A percentile compares a stretch with the other conserved stretches of the same genome.
Conservation (phyloP, 2,797 vertebrate species). For the Mormyrops attenuatus region DNA sequence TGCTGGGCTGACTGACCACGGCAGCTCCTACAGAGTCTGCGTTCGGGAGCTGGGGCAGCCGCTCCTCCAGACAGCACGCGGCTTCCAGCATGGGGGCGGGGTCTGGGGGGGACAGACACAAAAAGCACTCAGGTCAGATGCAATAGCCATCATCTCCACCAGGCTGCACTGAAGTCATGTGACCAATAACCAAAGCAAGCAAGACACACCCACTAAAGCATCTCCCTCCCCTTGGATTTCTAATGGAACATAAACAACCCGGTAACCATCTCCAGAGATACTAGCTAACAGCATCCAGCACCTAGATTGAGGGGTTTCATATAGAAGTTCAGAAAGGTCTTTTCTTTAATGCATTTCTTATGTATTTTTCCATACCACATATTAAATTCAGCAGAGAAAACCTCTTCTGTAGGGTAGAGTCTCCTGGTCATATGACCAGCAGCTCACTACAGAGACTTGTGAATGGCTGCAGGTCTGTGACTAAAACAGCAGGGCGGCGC, state of each 20-base stretch:
- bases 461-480: not conserved
- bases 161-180: not conserved
- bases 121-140: not conserved
- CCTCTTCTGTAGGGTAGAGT: not conserved
- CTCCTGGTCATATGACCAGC: not conserved
- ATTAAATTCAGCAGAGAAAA: not conserved
- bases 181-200: not conserved
- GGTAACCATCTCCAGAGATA: not conserved
- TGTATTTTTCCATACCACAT: not conserved
- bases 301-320: not conserved
- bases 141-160: not conserved
- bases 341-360: not conserved
- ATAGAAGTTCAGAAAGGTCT: not conserved
- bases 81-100: constrained; percentile 10
- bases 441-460: not conserved
- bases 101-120: not conserved
- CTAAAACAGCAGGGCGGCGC: not conserved
- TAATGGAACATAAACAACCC: not conserved
- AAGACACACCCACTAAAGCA: not conserved
- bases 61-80: constrained; percentile 3
- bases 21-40: not conserved
- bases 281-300: not conserved
- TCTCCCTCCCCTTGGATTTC: not conserved
- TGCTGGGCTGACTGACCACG: not conserved
- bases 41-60: not conserved